Percentiles rank a stretch among this genome's conserved stretches.
phyloP scores from a whole-genome alignment of 2,888 invertebrate species.

The Autographa pulchrina region DNA sequence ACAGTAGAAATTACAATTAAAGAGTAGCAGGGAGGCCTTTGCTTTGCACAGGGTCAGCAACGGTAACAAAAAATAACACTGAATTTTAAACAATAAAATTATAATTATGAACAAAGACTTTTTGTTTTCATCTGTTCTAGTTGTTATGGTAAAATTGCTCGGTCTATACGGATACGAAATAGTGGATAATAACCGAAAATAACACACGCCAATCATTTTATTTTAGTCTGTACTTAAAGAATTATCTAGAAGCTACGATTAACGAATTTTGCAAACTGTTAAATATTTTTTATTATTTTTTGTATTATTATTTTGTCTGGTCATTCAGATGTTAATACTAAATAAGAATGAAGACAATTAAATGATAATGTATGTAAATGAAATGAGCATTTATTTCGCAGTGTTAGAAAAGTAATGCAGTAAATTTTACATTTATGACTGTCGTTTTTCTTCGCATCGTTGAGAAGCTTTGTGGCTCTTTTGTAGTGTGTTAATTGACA shows the following conservation, averaged over 20 bases:
- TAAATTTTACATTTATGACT: constrained; percentile 23
- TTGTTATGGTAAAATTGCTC: neutral
- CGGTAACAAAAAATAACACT: neutral
- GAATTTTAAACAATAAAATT: neutral
- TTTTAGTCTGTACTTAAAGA: no score
- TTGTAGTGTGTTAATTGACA: constrained; percentile 45
- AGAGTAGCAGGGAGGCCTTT: neutral
- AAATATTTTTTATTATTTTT: neutral
- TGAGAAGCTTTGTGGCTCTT: constrained; percentile 19
- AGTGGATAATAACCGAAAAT: neutral
- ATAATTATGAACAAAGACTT: neutral
- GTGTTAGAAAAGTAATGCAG: neutral
- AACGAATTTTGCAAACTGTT: constrained; percentile 16
- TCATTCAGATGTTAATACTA: constrained; percentile 31
- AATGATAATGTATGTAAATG: neutral
- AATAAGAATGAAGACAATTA: constrained; percentile 17
- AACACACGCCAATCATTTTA: neutral
- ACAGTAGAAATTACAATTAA: neutral
- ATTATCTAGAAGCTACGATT: neutral
- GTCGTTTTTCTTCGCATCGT: constrained; percentile 20
- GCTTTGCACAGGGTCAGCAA: neutral
- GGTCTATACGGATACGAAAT: neutral
- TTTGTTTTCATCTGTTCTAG: neutral
- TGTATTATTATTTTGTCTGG: no score
- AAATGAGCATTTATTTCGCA: neutral